phyloP scores from a whole-genome alignment of 2,797 vertebrate genomes.

The Anguilla obscura region DNA sequence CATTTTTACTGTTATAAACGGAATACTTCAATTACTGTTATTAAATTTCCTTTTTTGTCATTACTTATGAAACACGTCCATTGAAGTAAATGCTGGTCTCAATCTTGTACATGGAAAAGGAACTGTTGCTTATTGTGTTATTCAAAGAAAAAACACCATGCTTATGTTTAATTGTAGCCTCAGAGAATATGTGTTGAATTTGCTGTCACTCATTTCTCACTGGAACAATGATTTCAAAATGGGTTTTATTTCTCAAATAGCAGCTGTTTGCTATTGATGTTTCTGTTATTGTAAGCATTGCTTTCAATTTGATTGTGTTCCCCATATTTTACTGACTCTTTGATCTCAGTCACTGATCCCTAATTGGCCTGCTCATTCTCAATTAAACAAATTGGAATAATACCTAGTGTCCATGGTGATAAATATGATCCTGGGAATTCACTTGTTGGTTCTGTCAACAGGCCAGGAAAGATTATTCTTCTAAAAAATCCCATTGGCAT shows the following conservation, averaged over 20 bases:
- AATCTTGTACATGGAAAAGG: background rate
- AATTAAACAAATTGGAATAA: conserved; percentile 64
- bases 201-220: background rate
- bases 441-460: conserved; percentile 82
- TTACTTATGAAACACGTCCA: background rate
- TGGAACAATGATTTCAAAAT: background rate
- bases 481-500: conserved; percentile 91
- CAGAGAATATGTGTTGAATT: background rate
- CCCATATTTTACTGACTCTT: background rate
- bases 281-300: background rate
- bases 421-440: conserved; percentile 72
- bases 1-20: background rate
- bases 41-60: background rate
- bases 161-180: background rate
- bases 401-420: conserved; percentile 61
- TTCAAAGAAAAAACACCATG: background rate
- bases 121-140: background rate
- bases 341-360: background rate
- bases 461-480: conserved; percentile 73
- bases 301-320: background rate
- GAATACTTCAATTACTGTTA: background rate
- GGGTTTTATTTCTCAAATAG: background rate
- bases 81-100: background rate
- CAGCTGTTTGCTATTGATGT: background rate
- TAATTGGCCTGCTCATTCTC: conserved; percentile 31